Conservation (phyloP, 1,140 invertebrate species). For the Vollenhovia emeryi region DNA sequence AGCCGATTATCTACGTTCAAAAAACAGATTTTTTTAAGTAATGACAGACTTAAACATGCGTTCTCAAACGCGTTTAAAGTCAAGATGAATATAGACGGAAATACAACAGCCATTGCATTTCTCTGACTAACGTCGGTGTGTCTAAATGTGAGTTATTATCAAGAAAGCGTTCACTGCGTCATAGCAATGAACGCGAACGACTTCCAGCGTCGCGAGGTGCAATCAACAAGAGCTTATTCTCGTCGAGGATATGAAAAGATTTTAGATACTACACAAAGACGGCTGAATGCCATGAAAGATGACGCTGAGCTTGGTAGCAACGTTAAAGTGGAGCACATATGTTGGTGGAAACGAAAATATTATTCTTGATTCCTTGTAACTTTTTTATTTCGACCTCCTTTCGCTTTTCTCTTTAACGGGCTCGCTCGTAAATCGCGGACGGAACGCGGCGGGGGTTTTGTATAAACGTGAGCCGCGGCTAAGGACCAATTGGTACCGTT, state of each 20-base stretch:
- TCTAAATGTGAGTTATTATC: not conserved
- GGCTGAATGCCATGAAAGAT: not conserved
- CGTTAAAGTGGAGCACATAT: not conserved
- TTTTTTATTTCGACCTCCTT: slow-evolving; percentile 32
- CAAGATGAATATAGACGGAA: slow-evolving; percentile 4
- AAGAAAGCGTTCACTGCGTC: slow-evolving; percentile 1
- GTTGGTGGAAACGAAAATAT: slow-evolving; percentile 36
- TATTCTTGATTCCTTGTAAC: slow-evolving; percentile 42
- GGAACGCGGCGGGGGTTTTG: not conserved
- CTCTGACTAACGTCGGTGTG: not conserved
- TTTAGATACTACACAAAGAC: not conserved
- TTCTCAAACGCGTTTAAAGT: too few species aligned
- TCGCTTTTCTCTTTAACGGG: not conserved
- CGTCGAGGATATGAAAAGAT: not conserved
- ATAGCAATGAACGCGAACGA: not conserved
- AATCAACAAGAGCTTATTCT: slow-evolving; percentile 33
- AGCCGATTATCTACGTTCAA: too few species aligned
- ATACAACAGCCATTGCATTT: not conserved
- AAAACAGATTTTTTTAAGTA: too few species aligned
- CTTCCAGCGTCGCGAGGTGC: not conserved
- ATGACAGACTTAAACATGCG: too few species aligned
- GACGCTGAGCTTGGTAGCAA: not conserved
- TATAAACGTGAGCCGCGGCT: slow-evolving; percentile 14
- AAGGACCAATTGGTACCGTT: slow-evolving; percentile 12
- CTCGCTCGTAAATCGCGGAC: slow-evolving; percentile 41